phyloP scores from a whole-genome alignment of 2,113 vertebrate genomes.

The Malurus elegans region DNA sequence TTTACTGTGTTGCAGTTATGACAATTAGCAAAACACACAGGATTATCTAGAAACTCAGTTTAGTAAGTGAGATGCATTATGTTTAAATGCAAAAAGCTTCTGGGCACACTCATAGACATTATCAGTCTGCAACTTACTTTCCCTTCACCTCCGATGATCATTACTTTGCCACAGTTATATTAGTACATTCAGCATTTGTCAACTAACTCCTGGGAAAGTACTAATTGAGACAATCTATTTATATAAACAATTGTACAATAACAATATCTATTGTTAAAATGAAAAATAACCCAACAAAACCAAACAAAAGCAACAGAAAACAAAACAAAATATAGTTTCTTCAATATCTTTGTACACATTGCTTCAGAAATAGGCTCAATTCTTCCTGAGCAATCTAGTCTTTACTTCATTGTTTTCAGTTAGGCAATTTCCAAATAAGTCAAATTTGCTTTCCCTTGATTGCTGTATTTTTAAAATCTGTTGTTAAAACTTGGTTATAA shows the following conservation, averaged over 20 bases:
- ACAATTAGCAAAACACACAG: slow-evolving; percentile 16
- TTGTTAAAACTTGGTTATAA: neutral
- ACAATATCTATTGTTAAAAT: neutral
- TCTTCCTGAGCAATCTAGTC: neutral
- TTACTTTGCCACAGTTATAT: neutral
- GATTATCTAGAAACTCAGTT: neutral
- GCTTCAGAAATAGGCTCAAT: neutral
- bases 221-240: neutral
- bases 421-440: neutral
- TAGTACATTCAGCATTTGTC: neutral
- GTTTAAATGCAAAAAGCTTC: neutral
- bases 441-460: neutral
- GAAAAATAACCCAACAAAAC: neutral
- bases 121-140: neutral
- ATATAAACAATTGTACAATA: neutral
- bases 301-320: neutral
- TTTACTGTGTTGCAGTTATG: neutral
- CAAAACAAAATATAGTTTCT: neutral
- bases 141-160: neutral
- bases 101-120: neutral
- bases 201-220: neutral
- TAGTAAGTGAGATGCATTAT: neutral
- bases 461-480: neutral
- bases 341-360: neutral
- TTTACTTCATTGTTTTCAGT: neutral